Evolutionary conservation across 1,140 invertebrate genomes (phyloP), one percentile per base, ranked within the genome.

Genomic region (Monomorium pharaonis): DNA sequence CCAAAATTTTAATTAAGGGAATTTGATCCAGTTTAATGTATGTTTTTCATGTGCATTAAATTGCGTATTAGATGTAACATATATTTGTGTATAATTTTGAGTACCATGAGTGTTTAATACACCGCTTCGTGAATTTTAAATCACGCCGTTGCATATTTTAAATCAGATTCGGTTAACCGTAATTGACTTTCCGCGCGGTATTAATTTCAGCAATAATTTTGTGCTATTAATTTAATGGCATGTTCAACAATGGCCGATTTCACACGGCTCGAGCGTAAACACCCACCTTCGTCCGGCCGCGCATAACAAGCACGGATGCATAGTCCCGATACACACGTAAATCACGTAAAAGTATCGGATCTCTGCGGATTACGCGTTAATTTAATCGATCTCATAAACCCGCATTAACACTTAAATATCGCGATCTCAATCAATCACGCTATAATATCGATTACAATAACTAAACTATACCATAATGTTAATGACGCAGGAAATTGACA

Each of bases 221-320:
- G 78, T 83, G 67, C 67, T 83, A 83, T 83, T 83, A 83, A 83
- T 83, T 83, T 83, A 83, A 83, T 83, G 67, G 78, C 67, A 83
- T 83, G 78, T 74, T 83, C 67, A 83, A 83, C 78, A 83, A 83
- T 83, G 78, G 78, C 78, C 67, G 78, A 83, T 83, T 83, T 83
- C 78, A 83, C 78, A 83, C 78, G 78, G 27, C 51, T 58, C 37
- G 51, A 83, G 37, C 78, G 78, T 83, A 83, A 83, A 83, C 78
- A 83, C 65, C 37, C 78, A 72, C 65, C 78, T 58, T 72, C 54
- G 78, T 56, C 65, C 78, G 67, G 65, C 37, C 67, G 78, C 70
- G 67, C 67, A 44, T 83, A 83, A 83, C 78, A 67, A 74, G 67
- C 54, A 12, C 30, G 78, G 72, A 27, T 83, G 37, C 37, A 72